Evolutionary conservation across 1,140 invertebrate genomes (phyloP).

Genomic region (Zophobas atratus): DNA sequence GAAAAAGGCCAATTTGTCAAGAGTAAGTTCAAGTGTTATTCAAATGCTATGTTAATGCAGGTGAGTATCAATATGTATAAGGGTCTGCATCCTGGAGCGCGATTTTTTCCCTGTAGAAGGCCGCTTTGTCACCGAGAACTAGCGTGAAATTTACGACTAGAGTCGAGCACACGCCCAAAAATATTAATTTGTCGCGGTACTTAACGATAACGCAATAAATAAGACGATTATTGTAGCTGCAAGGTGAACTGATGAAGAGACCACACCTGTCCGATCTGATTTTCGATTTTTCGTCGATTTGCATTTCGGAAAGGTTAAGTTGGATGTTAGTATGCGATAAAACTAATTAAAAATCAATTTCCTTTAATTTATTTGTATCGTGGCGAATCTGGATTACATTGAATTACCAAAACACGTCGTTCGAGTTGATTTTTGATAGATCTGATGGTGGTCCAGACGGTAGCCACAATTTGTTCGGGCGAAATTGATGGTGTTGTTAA

Average conservation of each 20-base stretch:
- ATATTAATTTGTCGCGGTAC: conserved; percentile 19
- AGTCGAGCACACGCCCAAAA: conserved; percentile 20
- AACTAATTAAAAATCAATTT: conserved; percentile 30
- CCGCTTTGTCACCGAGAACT: background rate
- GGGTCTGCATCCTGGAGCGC: conserved; percentile 8
- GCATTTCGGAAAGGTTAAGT: conserved; percentile 25
- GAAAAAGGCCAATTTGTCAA: conserved; percentile 6
- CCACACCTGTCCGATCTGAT: conserved; percentile 20
- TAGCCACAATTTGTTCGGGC: conserved; percentile 14
- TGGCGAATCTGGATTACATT: background rate
- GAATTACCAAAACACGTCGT: background rate
- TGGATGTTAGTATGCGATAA: conserved; percentile 22
- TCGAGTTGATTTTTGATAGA: background rate
- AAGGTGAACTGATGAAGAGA: conserved; percentile 32
- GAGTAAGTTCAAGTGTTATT: conserved; percentile 15
- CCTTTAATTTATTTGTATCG: conserved; percentile 23
- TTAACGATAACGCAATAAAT: conserved; percentile 24
- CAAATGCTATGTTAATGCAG: conserved; percentile 14
- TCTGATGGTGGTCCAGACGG: background rate
- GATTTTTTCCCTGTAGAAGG: conserved; percentile 27
- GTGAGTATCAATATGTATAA: conserved; percentile 9
- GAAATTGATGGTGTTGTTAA: conserved; percentile 7
- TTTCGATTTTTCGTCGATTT: background rate
- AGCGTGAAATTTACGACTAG: conserved; percentile 16
- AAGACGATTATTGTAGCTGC: conserved; percentile 23